Conservation (phyloP, 2,797 vertebrate genomes). For the Nyctalus aviator region DNA sequence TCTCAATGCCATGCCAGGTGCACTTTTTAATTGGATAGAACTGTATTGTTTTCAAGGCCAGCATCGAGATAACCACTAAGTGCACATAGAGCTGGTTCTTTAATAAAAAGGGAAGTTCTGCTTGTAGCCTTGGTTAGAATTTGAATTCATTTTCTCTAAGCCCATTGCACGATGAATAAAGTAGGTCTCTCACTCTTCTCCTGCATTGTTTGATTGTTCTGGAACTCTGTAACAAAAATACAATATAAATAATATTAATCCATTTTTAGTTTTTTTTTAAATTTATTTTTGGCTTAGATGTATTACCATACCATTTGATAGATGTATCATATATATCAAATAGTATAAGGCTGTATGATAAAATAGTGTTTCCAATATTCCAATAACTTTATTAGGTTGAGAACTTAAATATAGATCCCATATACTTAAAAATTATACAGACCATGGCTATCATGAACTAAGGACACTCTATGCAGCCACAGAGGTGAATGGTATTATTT, state of each 20-base stretch:
- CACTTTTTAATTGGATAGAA: too few species aligned
- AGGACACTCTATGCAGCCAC: fast-evolving
- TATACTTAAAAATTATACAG: background rate
- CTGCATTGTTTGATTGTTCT: too few species aligned
- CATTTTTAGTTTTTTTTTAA: background rate
- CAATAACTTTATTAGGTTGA: background rate
- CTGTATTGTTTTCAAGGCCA: too few species aligned
- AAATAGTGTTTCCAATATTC: background rate
- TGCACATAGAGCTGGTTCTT: too few species aligned
- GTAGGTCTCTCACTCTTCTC: too few species aligned
- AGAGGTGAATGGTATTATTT: background rate
- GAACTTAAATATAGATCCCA: background rate
- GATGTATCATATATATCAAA: background rate
- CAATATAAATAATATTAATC: background rate
- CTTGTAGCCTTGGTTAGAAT: too few species aligned
- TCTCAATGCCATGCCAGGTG: too few species aligned
- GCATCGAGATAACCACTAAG: too few species aligned
- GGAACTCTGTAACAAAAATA: background rate
- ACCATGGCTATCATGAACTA: background rate
- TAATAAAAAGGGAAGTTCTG: too few species aligned
- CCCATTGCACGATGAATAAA: too few species aligned
- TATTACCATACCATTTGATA: background rate
- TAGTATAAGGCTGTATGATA: background rate
- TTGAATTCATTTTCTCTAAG: too few species aligned
- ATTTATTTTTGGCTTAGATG: background rate